Evolutionary conservation across 2,113 vertebrate genomes (phyloP).

Genomic region (Salvelinus fontinalis): DNA sequence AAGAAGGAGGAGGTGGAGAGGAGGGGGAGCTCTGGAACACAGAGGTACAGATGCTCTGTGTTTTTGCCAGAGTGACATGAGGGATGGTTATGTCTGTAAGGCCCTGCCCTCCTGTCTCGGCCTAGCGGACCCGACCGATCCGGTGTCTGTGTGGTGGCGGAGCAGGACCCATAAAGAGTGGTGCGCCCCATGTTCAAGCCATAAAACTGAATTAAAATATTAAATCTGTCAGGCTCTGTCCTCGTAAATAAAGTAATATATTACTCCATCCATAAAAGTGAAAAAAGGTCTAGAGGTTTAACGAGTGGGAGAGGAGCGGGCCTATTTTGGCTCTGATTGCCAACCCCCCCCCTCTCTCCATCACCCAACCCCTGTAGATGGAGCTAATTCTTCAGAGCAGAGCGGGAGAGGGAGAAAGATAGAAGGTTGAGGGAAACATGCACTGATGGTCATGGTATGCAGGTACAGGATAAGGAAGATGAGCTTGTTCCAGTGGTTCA

Average conservation of each 20-base stretch:
- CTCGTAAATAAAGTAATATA: constrained; percentile 77
- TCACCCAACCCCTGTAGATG: constrained; percentile 52
- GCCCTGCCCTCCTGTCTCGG: constrained; percentile 32
- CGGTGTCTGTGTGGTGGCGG: constrained; percentile 34
- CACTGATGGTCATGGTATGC: not conserved
- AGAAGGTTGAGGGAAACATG: not conserved
- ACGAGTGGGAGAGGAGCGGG: constrained; percentile 49
- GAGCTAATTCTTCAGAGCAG: constrained; percentile 62
- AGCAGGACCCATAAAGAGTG: constrained; percentile 66
- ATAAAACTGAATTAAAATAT: constrained; percentile 83
- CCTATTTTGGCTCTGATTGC: constrained; percentile 54
- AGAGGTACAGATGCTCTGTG: constrained; percentile 48
- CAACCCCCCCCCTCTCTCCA: constrained; percentile 43
- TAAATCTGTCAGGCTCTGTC: constrained; percentile 76
- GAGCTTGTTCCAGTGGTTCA: not conserved
- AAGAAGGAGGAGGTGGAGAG: not conserved
- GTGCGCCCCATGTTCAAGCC: constrained; percentile 66
- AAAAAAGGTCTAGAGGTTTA: constrained; percentile 66
- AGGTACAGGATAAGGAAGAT: not conserved
- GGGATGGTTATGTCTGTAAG: constrained; percentile 49
- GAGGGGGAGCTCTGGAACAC: constrained; percentile 27
- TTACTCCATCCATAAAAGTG: constrained; percentile 73
- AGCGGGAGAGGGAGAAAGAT: not conserved
- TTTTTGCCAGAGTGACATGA: constrained; percentile 56
- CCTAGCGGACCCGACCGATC: constrained; percentile 41